Percentiles rank a stretch among this genome's conserved stretches.
phyloP scores from a whole-genome alignment of 2,113 vertebrate genomes.

The Coturnix japonica region DNA sequence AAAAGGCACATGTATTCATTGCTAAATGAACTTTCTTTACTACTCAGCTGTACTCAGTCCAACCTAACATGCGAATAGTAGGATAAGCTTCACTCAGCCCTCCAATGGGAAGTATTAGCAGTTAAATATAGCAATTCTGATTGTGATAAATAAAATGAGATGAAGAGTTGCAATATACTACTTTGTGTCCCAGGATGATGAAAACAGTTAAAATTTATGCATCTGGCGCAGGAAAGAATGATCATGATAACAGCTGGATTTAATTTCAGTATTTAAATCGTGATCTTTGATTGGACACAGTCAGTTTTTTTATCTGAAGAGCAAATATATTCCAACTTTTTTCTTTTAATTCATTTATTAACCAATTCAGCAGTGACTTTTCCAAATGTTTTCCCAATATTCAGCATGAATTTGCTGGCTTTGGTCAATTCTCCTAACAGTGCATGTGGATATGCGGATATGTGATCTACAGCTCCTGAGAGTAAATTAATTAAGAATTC shows the following conservation, averaged over 20 bases:
- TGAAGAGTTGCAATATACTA: neutral
- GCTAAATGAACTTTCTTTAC: neutral
- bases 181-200: neutral
- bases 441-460: neutral
- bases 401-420: neutral
- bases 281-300: constrained; percentile 27
- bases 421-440: neutral
- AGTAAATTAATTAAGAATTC: neutral
- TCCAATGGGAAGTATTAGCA: neutral
- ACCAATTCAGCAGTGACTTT: neutral
- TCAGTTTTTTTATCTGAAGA: constrained; percentile 10
- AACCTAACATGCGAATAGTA: neutral
- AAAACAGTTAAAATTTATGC: constrained; percentile 40
- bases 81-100: neutral
- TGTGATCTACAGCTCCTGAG: neutral
- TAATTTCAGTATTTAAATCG: constrained; percentile 22
- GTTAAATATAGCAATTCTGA: constrained; percentile 2
- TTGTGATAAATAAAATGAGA: constrained; percentile 42
- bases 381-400: neutral
- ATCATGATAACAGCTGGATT: constrained; percentile 40
- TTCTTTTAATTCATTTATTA: neutral
- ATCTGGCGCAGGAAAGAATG: constrained; percentile 17
- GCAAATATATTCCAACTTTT: neutral
- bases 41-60: neutral
- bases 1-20: constrained; percentile 4